phyloP scores from a whole-genome alignment of 1,140 invertebrate genomes.

The Steinernema feltiae region DNA sequence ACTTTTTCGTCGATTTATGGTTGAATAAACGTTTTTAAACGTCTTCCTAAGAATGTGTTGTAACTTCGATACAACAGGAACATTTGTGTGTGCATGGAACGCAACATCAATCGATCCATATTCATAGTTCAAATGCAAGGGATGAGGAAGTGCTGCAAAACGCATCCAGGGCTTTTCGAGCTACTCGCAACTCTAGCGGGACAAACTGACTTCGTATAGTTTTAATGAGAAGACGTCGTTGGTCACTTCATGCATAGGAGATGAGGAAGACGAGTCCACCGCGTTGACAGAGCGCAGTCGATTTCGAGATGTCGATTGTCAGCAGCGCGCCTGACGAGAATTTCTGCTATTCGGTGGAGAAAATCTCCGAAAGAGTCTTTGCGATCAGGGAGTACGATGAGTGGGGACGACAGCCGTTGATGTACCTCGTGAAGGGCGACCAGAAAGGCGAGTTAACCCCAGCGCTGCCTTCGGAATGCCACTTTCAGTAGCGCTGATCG shows the following conservation, averaged over 20 bases:
- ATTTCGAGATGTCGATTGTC: not conserved
- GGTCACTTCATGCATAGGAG: not conserved
- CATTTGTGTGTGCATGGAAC: no score
- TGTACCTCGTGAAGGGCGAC: constrained; percentile 3
- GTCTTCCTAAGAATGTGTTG: no score
- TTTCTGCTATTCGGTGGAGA: not conserved
- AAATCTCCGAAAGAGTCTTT: not conserved
- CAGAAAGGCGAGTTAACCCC: not conserved
- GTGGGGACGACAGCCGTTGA: not conserved
- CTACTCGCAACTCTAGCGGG: no score
- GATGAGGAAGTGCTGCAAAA: no score
- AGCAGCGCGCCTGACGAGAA: not conserved
- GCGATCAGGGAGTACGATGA: not conserved
- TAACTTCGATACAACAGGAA: no score
- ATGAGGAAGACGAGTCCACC: not conserved
- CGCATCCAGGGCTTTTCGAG: no score
- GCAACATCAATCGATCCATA: no score
- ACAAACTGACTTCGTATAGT: no score
- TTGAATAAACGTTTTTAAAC: no score
- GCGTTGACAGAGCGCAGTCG: not conserved
- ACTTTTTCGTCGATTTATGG: no score
- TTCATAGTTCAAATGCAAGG: no score
- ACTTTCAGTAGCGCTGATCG: constrained; percentile 35
- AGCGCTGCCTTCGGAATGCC: not conserved
- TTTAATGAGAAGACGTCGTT: not conserved